phyloP scores from a whole-genome alignment of 2,113 vertebrate genomes.

The Syrrhaptes paradoxus region DNA sequence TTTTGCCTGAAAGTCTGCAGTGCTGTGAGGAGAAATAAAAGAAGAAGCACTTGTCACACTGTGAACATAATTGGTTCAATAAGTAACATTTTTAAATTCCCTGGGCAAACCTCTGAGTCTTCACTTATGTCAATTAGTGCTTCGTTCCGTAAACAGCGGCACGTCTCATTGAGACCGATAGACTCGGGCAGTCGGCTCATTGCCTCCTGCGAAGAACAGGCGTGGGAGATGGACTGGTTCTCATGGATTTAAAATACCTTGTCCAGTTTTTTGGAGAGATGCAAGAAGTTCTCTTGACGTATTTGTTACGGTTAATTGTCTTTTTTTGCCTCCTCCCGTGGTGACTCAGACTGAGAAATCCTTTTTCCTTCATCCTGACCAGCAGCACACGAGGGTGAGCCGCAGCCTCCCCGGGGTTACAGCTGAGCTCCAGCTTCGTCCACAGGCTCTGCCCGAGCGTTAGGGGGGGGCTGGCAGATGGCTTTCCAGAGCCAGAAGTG shows the following conservation, averaged over 20 bases:
- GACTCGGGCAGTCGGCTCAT: background rate
- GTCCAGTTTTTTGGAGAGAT: background rate
- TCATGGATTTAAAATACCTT: background rate
- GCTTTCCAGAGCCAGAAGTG: too few relatives aligned
- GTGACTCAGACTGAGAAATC: background rate
- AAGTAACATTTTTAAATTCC: constrained; percentile 57
- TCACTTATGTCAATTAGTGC: constrained; percentile 37
- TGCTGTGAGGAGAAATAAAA: background rate
- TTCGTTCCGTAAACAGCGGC: constrained; percentile 4
- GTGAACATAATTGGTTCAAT: constrained; percentile 63
- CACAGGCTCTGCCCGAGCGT: background rate
- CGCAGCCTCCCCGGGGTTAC: background rate
- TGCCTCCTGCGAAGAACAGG: background rate
- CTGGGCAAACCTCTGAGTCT: constrained; percentile 31
- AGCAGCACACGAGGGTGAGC: background rate
- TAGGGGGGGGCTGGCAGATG: background rate
- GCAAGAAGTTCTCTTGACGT: background rate
- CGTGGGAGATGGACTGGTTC: background rate
- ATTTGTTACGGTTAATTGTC: background rate
- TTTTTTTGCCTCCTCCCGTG: background rate
- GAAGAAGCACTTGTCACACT: constrained; percentile 33
- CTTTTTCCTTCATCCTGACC: background rate
- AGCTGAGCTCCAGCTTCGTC: background rate
- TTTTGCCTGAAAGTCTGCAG: constrained; percentile 16
- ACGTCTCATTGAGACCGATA: background rate